These are phyloP conservation scores for Ichneumon xanthorius DNA, from an alignment of 2,888 invertebrate species.

Conservation along the genomic window DNA sequence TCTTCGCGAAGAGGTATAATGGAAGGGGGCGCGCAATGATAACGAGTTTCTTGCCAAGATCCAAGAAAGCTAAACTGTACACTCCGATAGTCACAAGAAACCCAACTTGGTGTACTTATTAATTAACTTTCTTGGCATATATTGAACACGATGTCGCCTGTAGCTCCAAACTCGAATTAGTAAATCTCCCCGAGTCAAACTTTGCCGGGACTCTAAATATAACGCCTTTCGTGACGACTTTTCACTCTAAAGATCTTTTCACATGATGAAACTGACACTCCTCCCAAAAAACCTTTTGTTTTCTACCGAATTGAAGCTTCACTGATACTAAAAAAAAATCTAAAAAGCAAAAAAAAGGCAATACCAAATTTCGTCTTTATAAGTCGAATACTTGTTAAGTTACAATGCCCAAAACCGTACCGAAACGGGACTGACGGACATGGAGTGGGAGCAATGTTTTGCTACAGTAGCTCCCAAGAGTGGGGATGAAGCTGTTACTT, in stretches of 20 bases:
- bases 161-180: neutral
- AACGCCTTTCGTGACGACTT: neutral
- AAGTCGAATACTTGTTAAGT: no score
- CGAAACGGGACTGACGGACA: no score
- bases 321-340: neutral
- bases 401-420: no score
- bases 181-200: neutral
- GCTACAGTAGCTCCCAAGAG: no score
- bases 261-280: neutral
- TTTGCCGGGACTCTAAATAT: neutral
- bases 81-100: neutral
- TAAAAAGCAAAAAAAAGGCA: no score
- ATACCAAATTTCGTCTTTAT: no score
- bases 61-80: conserved; percentile 7
- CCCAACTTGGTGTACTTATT: neutral
- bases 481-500: no score
- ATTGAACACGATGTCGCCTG: neutral
- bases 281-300: neutral
- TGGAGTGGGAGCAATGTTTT: no score
- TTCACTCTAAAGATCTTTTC: neutral
- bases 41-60: conserved; percentile 8
- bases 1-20: conserved; percentile 16
- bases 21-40: conserved; percentile 1
- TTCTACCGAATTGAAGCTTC: neutral
- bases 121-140: neutral